Evolutionary conservation across 2,888 invertebrate genomes (phyloP), one percentile per base, ranked within the genome.

Genomic region (Conus canariensis): DNA sequence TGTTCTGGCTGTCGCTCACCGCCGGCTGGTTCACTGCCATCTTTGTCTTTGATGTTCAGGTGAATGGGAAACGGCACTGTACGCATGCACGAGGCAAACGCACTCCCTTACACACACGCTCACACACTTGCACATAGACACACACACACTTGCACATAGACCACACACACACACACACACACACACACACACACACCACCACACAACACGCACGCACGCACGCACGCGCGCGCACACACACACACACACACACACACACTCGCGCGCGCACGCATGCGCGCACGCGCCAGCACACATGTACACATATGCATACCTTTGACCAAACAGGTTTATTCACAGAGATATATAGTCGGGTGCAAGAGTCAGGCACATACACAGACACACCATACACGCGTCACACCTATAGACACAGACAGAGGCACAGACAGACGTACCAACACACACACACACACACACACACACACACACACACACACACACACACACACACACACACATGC

Each of bases 151-250:
- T n/a, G 77, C 88, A 19, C 67, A 67, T 67, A 30, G 67, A 67
- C 85, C 70, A 45, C 87, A 74, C 87, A 9, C 87, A 74, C 87
- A 10, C 74, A 70, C 74, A 14, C 77, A 88, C 87, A 9, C 58
- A 88, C 88, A 16, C 67, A 67, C 87, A n/a, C 87, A 5, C 45
- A 19, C 60, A 25, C 85, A 60, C 60, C 5, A n/a, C n/a, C n/a
- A n/a, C n/a, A n/a, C n/a, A n/a, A n/a, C n/a, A n/a, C 85, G n/a
- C 85, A 85, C 56, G 45, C 67, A 67, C 87, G 6, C 67, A 67
- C 77, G 67, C 77, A 58, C 87, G 67, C 87, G 45, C 70, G 74
- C 87, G 19, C 70, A 45, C 87, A 74, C 87, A 9, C 87, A 74
- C 87, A 10, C 74, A 70, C 74, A 14, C 77, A 88, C 87, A 9